These are phyloP conservation scores for Gallinago stenura DNA, from an alignment of 2,797 vertebrate genomes.

Conservation along the genomic window DNA sequence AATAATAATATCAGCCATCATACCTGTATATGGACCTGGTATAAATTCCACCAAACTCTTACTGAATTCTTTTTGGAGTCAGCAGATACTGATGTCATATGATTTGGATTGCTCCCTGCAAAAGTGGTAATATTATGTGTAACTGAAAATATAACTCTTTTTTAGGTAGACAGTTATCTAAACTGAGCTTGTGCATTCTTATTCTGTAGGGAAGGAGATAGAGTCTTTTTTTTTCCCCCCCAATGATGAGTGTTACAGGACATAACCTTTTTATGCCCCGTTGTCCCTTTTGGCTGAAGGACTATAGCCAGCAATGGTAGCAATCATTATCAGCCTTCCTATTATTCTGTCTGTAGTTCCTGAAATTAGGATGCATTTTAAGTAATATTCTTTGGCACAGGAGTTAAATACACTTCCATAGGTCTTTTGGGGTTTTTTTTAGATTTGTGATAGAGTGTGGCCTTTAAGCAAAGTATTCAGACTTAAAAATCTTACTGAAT, in stretches of 20 bases:
- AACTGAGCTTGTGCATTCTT: neutral
- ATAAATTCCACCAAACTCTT: neutral
- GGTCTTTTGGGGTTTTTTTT: neutral
- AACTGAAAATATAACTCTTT: neutral
- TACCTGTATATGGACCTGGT: neutral
- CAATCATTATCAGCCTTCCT: neutral
- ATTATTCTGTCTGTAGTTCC: neutral
- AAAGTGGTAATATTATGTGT: neutral
- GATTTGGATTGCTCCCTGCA: neutral
- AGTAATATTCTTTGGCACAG: neutral
- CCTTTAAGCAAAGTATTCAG: constrained; percentile 11
- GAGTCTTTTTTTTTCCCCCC: neutral
- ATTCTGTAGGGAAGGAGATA: neutral
- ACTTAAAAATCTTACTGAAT: constrained; percentile 16
- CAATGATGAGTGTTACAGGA: neutral
- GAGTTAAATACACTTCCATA: neutral
- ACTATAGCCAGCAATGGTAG: neutral
- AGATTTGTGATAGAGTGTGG: neutral
- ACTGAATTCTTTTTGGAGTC: neutral
- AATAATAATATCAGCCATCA: neutral
- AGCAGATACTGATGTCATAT: neutral
- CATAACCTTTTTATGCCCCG: neutral
- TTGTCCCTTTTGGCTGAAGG: neutral
- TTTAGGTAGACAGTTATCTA: neutral
- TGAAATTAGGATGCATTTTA: neutral